A percentile compares a stretch with the other conserved stretches of the same genome.
Evolutionary conservation across 2,797 vertebrate genomes (phyloP).

Genomic region (Phrynocephalus guinanensis): DNA sequence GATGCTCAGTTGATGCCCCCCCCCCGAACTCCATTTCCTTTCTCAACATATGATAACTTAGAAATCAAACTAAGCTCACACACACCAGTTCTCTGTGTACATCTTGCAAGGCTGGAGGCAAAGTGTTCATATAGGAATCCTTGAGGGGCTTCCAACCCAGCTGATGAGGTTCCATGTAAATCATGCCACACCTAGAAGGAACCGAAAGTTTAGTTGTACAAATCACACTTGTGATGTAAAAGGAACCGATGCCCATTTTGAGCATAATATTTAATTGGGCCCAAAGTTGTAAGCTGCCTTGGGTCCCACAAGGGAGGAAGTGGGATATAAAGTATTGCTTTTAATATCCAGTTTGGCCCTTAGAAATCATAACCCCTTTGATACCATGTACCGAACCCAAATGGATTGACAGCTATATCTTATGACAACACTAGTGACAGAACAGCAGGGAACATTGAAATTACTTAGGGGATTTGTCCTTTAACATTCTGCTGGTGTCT

Average conservation of each 20-base stretch:
- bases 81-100: conserved; percentile 87
- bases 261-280: neutral
- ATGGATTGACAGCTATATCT: neutral
- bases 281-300: no score
- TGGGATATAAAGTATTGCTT: no score
- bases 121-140: conserved; percentile 90
- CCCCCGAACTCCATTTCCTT: neutral
- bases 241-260: neutral
- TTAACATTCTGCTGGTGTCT: neutral
- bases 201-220: conserved; percentile 31
- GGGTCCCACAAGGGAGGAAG: no score
- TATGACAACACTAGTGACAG: neutral
- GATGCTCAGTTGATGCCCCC: neutral
- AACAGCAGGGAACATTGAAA: neutral
- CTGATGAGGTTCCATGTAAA: conserved; percentile 95
- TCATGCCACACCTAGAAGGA: conserved; percentile 91
- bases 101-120: conserved; percentile 80
- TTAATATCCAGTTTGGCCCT: no score
- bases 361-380: neutral
- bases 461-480: no score
- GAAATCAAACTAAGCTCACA: neutral
- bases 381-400: neutral
- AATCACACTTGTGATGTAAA: neutral
- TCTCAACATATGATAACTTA: neutral
- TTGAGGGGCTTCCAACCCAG: conserved; percentile 91